Evolutionary conservation across 64 coral and sea anemone species (phyloP), one percentile per base, ranked within the genome.

Genomic region (Stichodactyla mertensii): DNA sequence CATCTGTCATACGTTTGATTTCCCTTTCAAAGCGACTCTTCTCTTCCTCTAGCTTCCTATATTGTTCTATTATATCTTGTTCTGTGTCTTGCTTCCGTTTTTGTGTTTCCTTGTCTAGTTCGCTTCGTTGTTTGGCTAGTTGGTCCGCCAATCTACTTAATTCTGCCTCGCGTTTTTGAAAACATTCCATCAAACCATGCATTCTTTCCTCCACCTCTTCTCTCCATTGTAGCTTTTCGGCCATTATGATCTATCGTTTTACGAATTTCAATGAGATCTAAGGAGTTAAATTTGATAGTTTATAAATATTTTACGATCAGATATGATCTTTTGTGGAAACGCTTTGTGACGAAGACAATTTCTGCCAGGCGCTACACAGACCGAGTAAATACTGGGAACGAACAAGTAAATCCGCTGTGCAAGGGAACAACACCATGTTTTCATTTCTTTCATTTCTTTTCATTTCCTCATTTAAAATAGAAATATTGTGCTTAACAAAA

Each of bases 31-130:
- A 88, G 28, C 81, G 86, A 54, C 66, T 57, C 61, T 89, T 99
- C 64, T 87, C 91, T 6, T 95, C 93, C 28, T 99, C 85, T 45
- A 95, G 83, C 36, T 88, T 87, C 4, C 45, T 64, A 64, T 89
- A 86, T 55, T 92, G 85, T 56, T 99, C 77, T 74, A 77, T 57
- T 84, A 94, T 88, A 20, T 56, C 84, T 14, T 66, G 85, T 88
- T 99, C 88, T 4, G 91, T 86, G 66, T 92, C 85, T 88, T 92
- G 70, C 79, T 83, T 78, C 88, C 82, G 74, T 24, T 16, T 77
- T 14, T 86, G 85, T 87, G 93, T 99, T 82, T 99, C 92, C 90
- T 92, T 58, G 53, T 99, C 93, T 78, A 99, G 89, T 79, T 58
- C 86, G 54, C 54, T 77, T 18, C 93, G 93, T 87, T 94, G 86